Evolutionary conservation across 1,140 invertebrate genomes (phyloP).

Genomic region (Ctenoplectra terminalis): DNA sequence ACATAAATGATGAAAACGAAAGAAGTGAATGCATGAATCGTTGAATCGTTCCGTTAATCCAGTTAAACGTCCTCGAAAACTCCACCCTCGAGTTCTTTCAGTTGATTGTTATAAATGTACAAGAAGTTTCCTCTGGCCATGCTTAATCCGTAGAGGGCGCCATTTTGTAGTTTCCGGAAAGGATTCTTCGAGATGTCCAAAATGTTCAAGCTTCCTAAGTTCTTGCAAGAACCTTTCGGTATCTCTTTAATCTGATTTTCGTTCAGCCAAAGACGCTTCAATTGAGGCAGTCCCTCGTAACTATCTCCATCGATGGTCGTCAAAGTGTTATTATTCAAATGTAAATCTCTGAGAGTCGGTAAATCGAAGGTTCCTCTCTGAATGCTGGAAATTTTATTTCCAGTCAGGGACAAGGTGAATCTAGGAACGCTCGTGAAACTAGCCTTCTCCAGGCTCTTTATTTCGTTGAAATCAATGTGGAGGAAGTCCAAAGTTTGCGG

Average conservation of each 20-base stretch:
- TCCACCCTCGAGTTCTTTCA: conserved; percentile 65
- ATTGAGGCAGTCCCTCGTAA: conserved; percentile 56
- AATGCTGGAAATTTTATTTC: conserved; percentile 65
- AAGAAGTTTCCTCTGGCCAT: conserved; percentile 47
- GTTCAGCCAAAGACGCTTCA: conserved; percentile 59
- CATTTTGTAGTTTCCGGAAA: conserved; percentile 64
- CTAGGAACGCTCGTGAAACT: conserved; percentile 61
- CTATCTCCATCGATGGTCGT: conserved; percentile 63
- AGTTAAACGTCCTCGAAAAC: conserved; percentile 67
- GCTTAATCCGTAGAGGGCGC: conserved; percentile 67
- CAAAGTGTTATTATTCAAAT: conserved; percentile 65
- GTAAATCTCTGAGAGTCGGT: conserved; percentile 53
- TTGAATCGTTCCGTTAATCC: neutral
- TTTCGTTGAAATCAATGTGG: conserved; percentile 66
- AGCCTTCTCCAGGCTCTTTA: conserved; percentile 54
- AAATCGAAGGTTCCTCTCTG: conserved; percentile 58
- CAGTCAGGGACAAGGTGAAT: conserved; percentile 59
- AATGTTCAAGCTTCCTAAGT: conserved; percentile 57
- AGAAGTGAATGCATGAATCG: neutral
- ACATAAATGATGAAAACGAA: neutral
- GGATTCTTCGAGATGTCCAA: conserved; percentile 70
- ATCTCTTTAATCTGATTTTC: conserved; percentile 63
- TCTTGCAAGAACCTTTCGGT: conserved; percentile 58
- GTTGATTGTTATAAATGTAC: conserved; percentile 53
- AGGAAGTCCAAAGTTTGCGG: conserved; percentile 57